Conservation (phyloP, 2,888 invertebrate species). For the Ephialtes manifestator region DNA sequence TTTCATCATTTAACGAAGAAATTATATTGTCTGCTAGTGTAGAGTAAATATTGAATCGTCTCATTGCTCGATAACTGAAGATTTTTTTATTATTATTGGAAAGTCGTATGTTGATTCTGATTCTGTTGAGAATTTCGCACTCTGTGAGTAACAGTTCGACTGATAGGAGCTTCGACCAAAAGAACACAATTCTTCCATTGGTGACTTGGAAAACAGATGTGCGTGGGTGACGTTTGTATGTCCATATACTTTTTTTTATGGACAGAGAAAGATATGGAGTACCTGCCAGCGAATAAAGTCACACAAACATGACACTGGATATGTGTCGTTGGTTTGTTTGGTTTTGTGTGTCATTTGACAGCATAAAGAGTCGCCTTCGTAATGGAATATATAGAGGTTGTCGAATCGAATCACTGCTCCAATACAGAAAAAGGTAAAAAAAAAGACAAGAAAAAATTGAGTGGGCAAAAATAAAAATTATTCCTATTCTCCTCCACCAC, state of each 20-base stretch:
- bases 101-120: not conserved
- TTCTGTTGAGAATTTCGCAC: not conserved
- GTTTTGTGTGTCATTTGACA: not conserved
- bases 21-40: not conserved
- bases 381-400: not conserved
- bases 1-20: not conserved
- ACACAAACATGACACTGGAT: not conserved
- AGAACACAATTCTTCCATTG: not conserved
- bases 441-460: no score
- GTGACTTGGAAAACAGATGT: not conserved
- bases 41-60: not conserved
- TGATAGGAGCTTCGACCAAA: not conserved
- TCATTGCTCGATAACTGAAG: not conserved
- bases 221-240: constrained; percentile 10
- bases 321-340: not conserved
- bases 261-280: not conserved
- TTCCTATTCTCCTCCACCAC: no score
- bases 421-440: not conserved
- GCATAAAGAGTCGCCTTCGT: not conserved
- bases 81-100: not conserved
- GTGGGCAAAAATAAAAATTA: no score
- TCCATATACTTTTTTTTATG: not conserved
- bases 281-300: not conserved
- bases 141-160: not conserved
- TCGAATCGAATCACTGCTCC: not conserved